Conservation (phyloP, 2,113 vertebrate species). For the Lophura nycthemera region DNA sequence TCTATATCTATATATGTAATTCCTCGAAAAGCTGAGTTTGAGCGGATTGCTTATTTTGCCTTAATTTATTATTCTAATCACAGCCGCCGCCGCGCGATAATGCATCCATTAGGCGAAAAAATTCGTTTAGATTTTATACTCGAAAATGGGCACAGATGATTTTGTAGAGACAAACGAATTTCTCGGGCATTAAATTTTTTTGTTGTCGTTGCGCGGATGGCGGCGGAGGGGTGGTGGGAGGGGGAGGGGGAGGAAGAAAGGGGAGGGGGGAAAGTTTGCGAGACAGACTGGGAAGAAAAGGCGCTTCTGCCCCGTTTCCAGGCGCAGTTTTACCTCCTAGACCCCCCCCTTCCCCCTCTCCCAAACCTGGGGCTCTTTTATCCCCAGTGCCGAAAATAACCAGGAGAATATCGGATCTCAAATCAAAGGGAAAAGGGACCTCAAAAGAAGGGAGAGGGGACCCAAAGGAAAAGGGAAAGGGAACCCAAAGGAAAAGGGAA, state of each 20-base stretch:
- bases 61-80: conserved; percentile 84
- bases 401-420: background rate
- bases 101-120: conserved; percentile 72
- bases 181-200: background rate
- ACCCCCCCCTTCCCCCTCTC: background rate
- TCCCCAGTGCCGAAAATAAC: background rate
- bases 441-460: background rate
- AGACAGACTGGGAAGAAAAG: background rate
- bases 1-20: conserved; percentile 29
- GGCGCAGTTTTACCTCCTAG: background rate
- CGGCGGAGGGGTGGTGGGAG: background rate
- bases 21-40: conserved; percentile 78
- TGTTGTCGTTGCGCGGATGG: background rate
- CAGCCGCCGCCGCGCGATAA: conserved; percentile 62
- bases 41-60: conserved; percentile 76
- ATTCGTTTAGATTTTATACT: conserved; percentile 67
- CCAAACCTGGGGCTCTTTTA: background rate
- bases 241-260: no score
- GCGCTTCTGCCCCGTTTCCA: background rate
- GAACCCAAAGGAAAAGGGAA: no score
- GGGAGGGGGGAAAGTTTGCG: background rate
- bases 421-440: no score
- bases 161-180: conserved; percentile 44
- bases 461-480: no score
- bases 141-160: conserved; percentile 25